These are phyloP conservation scores for Ageneiosus marmoratus DNA, from an alignment of 2,113 vertebrate species.

Conservation along the genomic window DNA sequence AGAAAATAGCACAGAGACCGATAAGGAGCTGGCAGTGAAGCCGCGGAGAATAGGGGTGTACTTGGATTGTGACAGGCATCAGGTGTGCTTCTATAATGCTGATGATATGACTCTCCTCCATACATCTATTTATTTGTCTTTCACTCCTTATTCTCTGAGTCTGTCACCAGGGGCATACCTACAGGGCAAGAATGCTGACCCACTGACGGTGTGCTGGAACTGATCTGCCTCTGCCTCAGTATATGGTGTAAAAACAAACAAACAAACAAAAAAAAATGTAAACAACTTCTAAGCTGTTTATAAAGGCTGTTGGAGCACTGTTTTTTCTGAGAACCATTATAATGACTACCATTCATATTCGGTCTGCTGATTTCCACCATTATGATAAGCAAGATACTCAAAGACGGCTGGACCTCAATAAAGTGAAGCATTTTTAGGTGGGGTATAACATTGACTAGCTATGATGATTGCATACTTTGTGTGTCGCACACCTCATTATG, in stretches of 20 bases:
- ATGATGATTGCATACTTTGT: background rate
- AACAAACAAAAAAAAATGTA: background rate
- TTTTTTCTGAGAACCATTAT: background rate
- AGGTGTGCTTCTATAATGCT: conserved; percentile 51
- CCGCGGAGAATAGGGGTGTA: conserved; percentile 51
- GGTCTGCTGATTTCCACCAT: background rate
- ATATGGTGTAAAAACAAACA: background rate
- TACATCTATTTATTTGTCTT: conserved; percentile 20
- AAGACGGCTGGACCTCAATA: background rate
- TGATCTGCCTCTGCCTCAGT: background rate
- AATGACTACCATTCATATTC: background rate
- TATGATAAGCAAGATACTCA: background rate
- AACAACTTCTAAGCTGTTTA: background rate
- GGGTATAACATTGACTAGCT: background rate
- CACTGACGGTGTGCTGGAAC: conserved; percentile 51
- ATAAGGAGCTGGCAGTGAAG: conserved; percentile 35
- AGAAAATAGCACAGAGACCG: conserved; percentile 35
- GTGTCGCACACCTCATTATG: background rate
- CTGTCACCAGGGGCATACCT: conserved; percentile 50
- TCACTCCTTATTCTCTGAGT: conserved; percentile 48
- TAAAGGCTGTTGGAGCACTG: background rate
- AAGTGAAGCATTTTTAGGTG: background rate
- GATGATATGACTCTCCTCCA: conserved; percentile 51
- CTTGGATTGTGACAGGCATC: conserved; percentile 52
- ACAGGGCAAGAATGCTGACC: conserved; percentile 41